A percentile compares a stretch with the other conserved stretches of the same genome.
Conservation (phyloP, 2,797 vertebrate genomes). For the Melanotaenia maccullochi region DNA sequence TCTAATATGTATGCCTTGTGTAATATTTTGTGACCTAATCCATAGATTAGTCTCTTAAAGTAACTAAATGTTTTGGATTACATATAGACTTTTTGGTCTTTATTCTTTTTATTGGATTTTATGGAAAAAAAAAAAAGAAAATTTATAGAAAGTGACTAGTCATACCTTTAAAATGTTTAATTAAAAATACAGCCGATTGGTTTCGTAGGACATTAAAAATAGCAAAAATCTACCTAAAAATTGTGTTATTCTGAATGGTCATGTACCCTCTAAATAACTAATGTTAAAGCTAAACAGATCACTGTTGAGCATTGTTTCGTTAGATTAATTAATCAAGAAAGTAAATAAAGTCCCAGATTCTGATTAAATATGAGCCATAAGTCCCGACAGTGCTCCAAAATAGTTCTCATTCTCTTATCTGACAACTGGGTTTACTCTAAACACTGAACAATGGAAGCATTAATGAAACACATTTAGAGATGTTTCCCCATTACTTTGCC, state of each 20-base stretch:
- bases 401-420: background rate
- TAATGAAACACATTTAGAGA: too few species aligned
- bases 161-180: background rate
- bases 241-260: background rate
- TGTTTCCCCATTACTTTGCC: too few species aligned
- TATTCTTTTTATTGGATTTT: background rate
- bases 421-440: background rate
- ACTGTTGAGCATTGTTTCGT: background rate
- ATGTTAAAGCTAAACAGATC: background rate
- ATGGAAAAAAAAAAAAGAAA: too few species aligned
- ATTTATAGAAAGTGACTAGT: background rate
- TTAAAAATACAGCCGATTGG: background rate
- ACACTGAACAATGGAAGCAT: too few species aligned
- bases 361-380: background rate
- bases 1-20: background rate
- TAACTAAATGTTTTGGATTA: background rate
- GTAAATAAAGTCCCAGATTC: background rate
- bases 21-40: background rate
- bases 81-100: background rate
- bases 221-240: background rate
- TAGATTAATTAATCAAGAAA: background rate
- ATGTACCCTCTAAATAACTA: background rate
- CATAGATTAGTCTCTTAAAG: background rate
- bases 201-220: background rate
- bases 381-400: background rate